Conservation (phyloP, 2,113 vertebrate species). For the Pseudorasbora parva region DNA sequence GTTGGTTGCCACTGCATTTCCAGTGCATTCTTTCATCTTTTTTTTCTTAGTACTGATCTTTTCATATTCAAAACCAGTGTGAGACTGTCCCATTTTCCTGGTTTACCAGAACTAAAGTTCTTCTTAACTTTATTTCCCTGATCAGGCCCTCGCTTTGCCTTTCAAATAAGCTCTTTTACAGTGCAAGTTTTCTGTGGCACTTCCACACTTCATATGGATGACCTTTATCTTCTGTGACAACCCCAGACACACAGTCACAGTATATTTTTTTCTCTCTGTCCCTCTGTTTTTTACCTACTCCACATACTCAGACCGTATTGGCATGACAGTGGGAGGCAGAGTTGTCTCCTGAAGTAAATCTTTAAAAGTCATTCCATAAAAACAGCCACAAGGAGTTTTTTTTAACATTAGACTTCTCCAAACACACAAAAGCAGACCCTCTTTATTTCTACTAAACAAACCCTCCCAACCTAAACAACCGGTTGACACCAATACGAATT, state of each 20-base stretch:
- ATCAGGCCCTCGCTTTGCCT: neutral
- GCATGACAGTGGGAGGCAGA: neutral
- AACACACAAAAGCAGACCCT: neutral
- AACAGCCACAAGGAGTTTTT: neutral
- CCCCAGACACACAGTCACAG: constrained; percentile 1
- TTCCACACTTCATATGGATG: constrained; percentile 55
- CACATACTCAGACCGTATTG: neutral
- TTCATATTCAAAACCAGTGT: neutral
- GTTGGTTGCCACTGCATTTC: neutral
- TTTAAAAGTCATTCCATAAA: neutral
- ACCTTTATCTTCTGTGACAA: constrained; percentile 57
- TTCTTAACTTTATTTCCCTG: neutral
- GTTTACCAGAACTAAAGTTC: neutral
- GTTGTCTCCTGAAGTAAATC: constrained; percentile 9
- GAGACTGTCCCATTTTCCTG: neutral
- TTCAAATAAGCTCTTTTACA: neutral
- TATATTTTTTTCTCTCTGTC: neutral
- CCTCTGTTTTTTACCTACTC: neutral
- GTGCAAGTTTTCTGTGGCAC: constrained; percentile 46
- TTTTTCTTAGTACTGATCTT: neutral
- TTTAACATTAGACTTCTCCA: neutral
- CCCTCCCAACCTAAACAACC: neutral
- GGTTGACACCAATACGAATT: no score
- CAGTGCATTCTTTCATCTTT: neutral
- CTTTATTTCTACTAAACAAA: no score